Evolutionary conservation across 1,140 invertebrate genomes (phyloP), one percentile per base, ranked within the genome.

Genomic region (Cyclargus thomasi): DNA sequence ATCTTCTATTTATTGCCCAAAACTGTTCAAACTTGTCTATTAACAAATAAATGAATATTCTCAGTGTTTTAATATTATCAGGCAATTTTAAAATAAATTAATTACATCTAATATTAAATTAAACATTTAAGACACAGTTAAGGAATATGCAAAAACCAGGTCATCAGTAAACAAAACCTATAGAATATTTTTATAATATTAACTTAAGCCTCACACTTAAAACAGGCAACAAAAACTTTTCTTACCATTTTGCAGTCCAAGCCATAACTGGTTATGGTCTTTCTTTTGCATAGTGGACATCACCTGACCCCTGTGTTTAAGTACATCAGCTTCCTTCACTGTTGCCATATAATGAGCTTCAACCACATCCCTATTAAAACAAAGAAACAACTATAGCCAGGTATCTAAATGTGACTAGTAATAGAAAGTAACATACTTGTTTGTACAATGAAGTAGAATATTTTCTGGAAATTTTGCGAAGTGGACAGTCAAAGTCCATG

Each of bases 11-110:
- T 11, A 99, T 95, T 6, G 96, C 95, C 98, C 99, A 99, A 90
- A 99, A 99, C 87, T 99, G 98, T 88, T 99, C 98, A 91, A 99
- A 99, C 91, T 98, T 99, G 84, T 99, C 96, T 47, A 47, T 47
- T 0, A 47, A 47, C n/a, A n/a, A 47, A 47, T 47, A 47, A 16
- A 14, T 4, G 8, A 29, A 29, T 7, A 29, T 8, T 29, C 23
- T 29, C 23, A 29, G 2, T 0, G 23, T 29, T 6, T 29, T 29
- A 29, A 0, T 29, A 3, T 29, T 29, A 29, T 2, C 6, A 29
- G 6, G 6, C 23, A 29, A 23, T 23, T 2, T 29, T 29, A 6
- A 29, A 29, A 29, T 29, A 0, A 29, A 1, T 29, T 29, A 0
- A 29, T 29, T 1, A n/a, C n/a, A n/a, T n/a, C 8, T 29, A 4